Evolutionary conservation across 2,888 invertebrate genomes (phyloP), one percentile per base, ranked within the genome.

Genomic region (Philereme vetulata): DNA sequence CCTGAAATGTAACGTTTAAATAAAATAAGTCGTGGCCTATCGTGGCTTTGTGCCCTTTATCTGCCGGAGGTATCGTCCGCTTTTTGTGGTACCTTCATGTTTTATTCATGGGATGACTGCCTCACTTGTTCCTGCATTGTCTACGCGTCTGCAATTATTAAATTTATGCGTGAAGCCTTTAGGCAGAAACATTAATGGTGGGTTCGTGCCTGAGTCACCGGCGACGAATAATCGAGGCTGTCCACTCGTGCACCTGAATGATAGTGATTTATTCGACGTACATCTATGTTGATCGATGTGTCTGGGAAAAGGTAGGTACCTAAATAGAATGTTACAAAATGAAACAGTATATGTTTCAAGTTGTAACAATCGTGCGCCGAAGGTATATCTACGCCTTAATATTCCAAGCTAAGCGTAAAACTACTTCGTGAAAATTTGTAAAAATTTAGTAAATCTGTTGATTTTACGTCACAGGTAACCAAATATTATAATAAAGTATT

Each of bases 111-210:
- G 71, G 73, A 72, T 76, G 76, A 59, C 78, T 76, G 80, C 77
- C 83, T 85, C 81, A 86, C 84, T 85, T 88, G 86, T 87, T 86
- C 81, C 82, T 81, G 82, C 80, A 89, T 89, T 89, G 89, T 90
- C 88, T 89, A 88, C 86, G 83, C 80, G 81, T 82, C 80, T 81
- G 84, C 85, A 90, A 90, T 90, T 88, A 90, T 82, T 78, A 85
- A 82, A 88, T 88, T 86, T 90, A 89, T 90, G 83, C 84, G 81
- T 82, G 72, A 81, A 81, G 82, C 85, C 90, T 90, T 86, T 81
- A 84, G 90, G 88, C 86, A 84, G 80, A 84, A 67, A 77, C 74
- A 73, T 84, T 83, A 82, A 84, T 80, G 77, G 72, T 75, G 67
- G 68, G 69, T 65, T 72, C 88, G 84, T 86, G 66, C 63, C 72